Evolutionary conservation across 2,113 vertebrate genomes (phyloP).

Genomic region (Myocastor coypus): DNA sequence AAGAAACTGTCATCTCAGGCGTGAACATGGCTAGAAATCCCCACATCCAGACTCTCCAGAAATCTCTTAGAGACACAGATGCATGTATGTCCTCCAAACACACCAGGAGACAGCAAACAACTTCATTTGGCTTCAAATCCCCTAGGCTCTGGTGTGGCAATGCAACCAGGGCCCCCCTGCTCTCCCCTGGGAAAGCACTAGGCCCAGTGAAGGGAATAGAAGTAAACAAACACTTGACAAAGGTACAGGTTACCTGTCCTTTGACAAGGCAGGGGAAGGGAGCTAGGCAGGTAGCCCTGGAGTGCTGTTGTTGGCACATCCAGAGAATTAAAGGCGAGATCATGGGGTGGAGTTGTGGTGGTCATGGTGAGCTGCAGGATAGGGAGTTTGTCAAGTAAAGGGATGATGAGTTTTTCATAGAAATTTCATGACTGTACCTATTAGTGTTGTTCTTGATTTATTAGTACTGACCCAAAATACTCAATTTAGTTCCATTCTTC

Average conservation of each 20-base stretch:
- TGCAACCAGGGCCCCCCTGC: not conserved
- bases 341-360: not conserved
- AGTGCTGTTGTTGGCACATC: not conserved
- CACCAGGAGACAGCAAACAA: slow-evolving; percentile 13
- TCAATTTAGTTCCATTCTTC: not conserved
- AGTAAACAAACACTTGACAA: slow-evolving; percentile 2
- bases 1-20: slow-evolving; percentile 38
- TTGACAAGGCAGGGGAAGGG: not conserved
- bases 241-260: not conserved
- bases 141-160: not conserved
- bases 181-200: not conserved
- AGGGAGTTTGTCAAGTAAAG: not conserved
- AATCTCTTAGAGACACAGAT: not conserved
- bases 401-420: not conserved
- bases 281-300: not conserved
- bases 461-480: not conserved
- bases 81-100: not conserved
- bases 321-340: not conserved
- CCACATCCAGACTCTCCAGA: not conserved
- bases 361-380: not conserved
- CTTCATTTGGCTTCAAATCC: not conserved
- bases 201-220: not conserved
- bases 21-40: not conserved
- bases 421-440: not conserved
- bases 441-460: slow-evolving; percentile 25